Percentiles rank a stretch among this genome's conserved stretches.
phyloP scores from a whole-genome alignment of 2,113 vertebrate genomes.

The Hemiprocne comata region DNA sequence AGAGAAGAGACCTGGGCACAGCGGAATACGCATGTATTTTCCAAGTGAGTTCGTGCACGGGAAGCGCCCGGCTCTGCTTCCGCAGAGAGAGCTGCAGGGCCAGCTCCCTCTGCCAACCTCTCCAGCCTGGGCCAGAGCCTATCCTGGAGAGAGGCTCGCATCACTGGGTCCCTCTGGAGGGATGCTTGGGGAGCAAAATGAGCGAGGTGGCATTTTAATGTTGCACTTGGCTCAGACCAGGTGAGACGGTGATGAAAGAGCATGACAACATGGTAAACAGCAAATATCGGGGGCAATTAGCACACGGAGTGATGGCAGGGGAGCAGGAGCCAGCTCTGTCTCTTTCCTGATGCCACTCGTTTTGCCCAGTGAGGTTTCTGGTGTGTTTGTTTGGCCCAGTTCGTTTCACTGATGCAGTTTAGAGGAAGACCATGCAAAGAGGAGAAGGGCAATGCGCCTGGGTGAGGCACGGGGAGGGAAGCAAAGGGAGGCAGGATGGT shows the following conservation, averaged over 20 bases:
- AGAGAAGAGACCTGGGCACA: background rate
- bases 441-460: background rate
- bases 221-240: background rate
- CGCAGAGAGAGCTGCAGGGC: background rate
- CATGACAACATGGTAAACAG: background rate
- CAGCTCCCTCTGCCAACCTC: background rate
- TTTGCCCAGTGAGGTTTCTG: background rate
- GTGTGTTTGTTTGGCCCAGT: too few species aligned
- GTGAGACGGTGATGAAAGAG: background rate
- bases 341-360: background rate
- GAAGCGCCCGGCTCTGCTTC: background rate
- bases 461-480: background rate
- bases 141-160: background rate
- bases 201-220: background rate
- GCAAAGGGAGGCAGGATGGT: too few species aligned
- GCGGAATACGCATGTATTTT: background rate
- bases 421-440: background rate
- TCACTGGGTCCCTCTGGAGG: accelerated
- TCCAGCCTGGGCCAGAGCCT: too few species aligned
- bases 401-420: background rate
- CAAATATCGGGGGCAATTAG: background rate
- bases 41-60: background rate
- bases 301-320: accelerated
- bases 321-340: background rate
- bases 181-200: background rate